A percentile compares a stretch with the other conserved stretches of the same genome.
Evolutionary conservation across 2,113 vertebrate genomes (phyloP).

Genomic region (Dicentrarchus labrax): DNA sequence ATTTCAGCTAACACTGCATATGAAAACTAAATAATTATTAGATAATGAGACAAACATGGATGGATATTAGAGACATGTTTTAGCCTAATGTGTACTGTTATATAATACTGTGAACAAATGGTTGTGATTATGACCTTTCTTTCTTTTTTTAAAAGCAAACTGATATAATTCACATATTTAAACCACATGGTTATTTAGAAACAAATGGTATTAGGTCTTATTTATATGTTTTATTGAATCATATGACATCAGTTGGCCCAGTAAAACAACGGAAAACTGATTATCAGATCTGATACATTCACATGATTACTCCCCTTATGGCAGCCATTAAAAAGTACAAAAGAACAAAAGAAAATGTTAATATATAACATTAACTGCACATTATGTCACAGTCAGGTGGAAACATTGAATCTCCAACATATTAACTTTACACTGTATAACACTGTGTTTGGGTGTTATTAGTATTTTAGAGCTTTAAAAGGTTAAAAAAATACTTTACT

Average conservation of each 20-base stretch:
- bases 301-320: too few species aligned
- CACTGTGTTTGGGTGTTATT: too few species aligned
- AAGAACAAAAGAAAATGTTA: too few species aligned
- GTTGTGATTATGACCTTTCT: background rate
- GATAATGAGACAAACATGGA: conserved; percentile 7
- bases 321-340: too few species aligned
- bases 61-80: background rate
- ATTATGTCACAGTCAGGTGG: too few species aligned
- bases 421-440: too few species aligned
- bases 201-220: background rate
- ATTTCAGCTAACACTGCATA: background rate
- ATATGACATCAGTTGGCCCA: background rate
- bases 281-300: too few species aligned
- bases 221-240: background rate
- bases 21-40: background rate
- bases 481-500: too few species aligned
- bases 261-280: too few species aligned
- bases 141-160: background rate
- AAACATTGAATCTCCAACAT: too few species aligned
- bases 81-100: background rate
- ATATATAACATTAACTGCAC: too few species aligned
- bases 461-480: too few species aligned
- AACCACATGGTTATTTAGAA: background rate
- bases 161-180: background rate
- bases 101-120: background rate